Conservation (phyloP, 2,888 invertebrate species). For the Agriopis aurantiaria region DNA sequence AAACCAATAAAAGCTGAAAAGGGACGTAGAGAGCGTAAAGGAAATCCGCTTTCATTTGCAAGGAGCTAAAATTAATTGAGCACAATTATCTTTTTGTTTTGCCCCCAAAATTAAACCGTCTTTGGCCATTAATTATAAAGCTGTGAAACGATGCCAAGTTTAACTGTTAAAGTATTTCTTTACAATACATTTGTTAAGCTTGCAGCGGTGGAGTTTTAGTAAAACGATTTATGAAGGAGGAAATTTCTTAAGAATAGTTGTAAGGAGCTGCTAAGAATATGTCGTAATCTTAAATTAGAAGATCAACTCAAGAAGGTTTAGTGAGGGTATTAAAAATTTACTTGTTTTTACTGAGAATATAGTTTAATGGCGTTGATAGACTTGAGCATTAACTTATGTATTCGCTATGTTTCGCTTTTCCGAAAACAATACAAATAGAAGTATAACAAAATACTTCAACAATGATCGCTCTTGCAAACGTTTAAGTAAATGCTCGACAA, state of each 20-base stretch:
- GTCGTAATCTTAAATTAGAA: neutral
- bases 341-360: no score
- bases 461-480: no score
- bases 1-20: constrained; percentile 70
- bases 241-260: constrained; percentile 51
- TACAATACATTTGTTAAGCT: constrained; percentile 60
- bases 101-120: constrained; percentile 69
- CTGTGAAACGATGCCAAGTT: constrained; percentile 64
- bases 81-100: constrained; percentile 83
- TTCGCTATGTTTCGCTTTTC: no score
- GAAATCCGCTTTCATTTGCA: constrained; percentile 72
- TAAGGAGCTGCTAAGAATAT: neutral
- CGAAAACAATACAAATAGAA: no score
- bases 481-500: no score
- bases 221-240: constrained; percentile 54
- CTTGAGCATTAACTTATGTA: neutral
- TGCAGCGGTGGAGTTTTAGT: constrained; percentile 55
- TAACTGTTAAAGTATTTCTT: constrained; percentile 44
- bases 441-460: no score
- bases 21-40: constrained; percentile 53
- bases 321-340: neutral
- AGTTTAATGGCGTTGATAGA: neutral
- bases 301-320: neutral
- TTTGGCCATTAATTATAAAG: constrained; percentile 74
- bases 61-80: constrained; percentile 81